phyloP scores from a whole-genome alignment of 1,140 invertebrate species.

The Globodera rostochiensis region DNA sequence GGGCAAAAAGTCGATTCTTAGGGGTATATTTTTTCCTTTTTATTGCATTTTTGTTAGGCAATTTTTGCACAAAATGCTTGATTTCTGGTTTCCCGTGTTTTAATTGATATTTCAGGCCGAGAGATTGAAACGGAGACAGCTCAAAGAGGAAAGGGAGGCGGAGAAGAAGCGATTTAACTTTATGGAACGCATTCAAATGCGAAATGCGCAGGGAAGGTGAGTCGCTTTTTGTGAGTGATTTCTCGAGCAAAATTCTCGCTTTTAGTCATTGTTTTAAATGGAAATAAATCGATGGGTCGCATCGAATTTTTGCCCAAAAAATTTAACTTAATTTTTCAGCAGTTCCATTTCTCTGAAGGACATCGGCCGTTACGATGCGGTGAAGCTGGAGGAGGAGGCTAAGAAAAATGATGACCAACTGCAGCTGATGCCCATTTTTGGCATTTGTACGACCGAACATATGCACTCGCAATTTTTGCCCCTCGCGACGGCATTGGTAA shows the following conservation, averaged over 20 bases:
- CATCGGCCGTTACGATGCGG: conserved; percentile 52
- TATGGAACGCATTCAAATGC: conserved; percentile 62
- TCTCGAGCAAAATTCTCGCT: too few relatives aligned
- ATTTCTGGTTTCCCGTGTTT: too few relatives aligned
- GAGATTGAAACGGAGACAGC: conserved; percentile 45
- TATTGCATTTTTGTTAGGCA: too few relatives aligned
- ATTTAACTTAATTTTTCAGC: conserved; percentile 30
- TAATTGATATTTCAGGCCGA: conserved; percentile 35
- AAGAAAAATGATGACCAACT: conserved; percentile 16
- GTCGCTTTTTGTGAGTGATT: not conserved
- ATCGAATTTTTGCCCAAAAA: conserved; percentile 9
- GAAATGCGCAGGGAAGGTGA: conserved; percentile 59
- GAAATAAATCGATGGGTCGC: conserved; percentile 1
- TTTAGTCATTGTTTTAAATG: too few relatives aligned
- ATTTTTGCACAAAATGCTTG: not conserved
- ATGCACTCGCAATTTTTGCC: conserved; percentile 10
- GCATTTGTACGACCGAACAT: conserved; percentile 48
- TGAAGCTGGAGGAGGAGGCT: conserved; percentile 40
- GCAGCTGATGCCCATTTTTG: conserved; percentile 45
- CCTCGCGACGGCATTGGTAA: conserved; percentile 29
- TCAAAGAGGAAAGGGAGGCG: conserved; percentile 57
- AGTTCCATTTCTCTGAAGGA: conserved; percentile 57
- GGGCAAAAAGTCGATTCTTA: too few relatives aligned
- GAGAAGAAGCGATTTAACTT: conserved; percentile 61
- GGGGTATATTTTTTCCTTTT: too few relatives aligned